Base-by-base conservation (phyloP, 2,888 invertebrate species). In the Anaspis maculata region DNA sequence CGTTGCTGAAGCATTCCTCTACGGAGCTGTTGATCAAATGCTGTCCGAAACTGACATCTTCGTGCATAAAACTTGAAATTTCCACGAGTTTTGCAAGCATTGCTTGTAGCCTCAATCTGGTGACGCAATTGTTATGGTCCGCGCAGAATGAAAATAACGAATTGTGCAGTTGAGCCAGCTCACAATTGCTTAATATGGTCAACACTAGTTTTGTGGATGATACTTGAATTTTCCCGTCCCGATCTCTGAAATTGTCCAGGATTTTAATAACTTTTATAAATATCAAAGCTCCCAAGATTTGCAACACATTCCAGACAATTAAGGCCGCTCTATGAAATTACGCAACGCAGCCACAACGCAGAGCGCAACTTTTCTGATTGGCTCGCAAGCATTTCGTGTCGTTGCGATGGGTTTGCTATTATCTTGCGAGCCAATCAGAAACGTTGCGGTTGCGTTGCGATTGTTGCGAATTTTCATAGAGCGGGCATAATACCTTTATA, bases 61-160 rank as follows among this genome's bases (percentile, higher is more conserved):
- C 77, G 25, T 78, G 79, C 23, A 83, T 61, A 58, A 76, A 77
- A 44, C 71, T 69, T 51, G 74, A 62, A 59, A 75, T 49, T 66
- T 76, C 67, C 6, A 75, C 72, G 14, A 85, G 64, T 57, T 79
- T 76, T 11, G 70, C 64, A 39, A 87, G 60, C 31, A 86, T 60
- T 1, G 71, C 68, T 3, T 75, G 70, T 29, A 87, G 63, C 16
- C 77, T 67, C 30, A 73, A 69, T 29, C 76, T 73, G 0, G 79
- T 77, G 26, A 84, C 73, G 45, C 81, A 83, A 21, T 81, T 79
- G 54, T 84, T 84, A 52, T 84, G 81, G 59, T 85, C 83, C 1
- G 81, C 75, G 50, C 80, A 71, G 48, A 81, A 76, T 48, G 74
- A 72, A 54, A 83, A 83, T 27, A 86, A 66, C 29, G 79, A 83